These are phyloP conservation scores for Eufriesea mexicana DNA, from an alignment of 1,140 invertebrate genomes.

Conservation along the genomic window DNA sequence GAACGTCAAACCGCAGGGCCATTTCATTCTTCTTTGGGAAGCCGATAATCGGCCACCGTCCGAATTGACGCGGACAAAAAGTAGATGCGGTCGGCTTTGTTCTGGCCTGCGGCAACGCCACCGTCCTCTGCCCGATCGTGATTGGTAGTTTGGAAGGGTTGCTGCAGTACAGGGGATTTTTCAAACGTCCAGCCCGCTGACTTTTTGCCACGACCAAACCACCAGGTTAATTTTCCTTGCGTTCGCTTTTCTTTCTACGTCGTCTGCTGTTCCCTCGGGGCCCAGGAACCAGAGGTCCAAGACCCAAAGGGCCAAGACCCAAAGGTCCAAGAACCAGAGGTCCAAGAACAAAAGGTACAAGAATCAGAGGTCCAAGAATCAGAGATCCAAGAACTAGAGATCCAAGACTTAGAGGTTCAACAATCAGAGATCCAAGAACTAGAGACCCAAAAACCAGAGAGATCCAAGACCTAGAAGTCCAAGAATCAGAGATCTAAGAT, in stretches of 20 bases:
- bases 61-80: constrained; percentile 39
- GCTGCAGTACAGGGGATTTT: constrained; percentile 9
- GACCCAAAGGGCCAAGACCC: too few relatives aligned
- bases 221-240: not conserved
- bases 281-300: not conserved
- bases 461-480: too few relatives aligned
- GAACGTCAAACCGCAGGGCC: not conserved
- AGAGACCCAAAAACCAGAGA: too few relatives aligned
- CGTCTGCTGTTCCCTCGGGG: not conserved
- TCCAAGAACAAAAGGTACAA: too few relatives aligned
- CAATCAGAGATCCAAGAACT: too few relatives aligned
- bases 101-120: constrained; percentile 19
- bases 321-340: too few relatives aligned
- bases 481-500: too few relatives aligned
- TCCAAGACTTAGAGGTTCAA: too few relatives aligned
- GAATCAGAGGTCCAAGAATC: too few relatives aligned
- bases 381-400: too few relatives aligned
- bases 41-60: constrained; percentile 45
- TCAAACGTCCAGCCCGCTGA: constrained; percentile 26
- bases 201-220: not conserved
- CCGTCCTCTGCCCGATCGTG: constrained; percentile 1
- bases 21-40: constrained; percentile 33
- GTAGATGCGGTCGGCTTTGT: constrained; percentile 39
- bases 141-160: constrained; percentile 29
- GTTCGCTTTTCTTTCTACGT: not conserved